Evolutionary conservation across 2,888 invertebrate genomes (phyloP).

Genomic region (Emmelina monodactyla): DNA sequence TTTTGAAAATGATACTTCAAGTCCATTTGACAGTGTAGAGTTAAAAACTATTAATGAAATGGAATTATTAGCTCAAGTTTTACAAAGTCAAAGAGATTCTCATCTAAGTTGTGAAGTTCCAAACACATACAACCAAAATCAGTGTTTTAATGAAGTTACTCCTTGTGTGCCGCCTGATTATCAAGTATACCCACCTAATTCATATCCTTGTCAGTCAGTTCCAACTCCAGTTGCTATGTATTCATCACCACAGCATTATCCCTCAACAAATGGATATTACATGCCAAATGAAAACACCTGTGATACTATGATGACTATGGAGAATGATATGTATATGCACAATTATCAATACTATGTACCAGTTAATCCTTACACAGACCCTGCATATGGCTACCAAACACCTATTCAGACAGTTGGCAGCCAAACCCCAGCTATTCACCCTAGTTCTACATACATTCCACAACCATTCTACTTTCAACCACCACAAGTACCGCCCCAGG

Average conservation of each 20-base stretch:
- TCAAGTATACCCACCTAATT: slow-evolving; percentile 43
- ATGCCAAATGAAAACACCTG: slow-evolving; percentile 28
- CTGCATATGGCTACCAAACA: slow-evolving; percentile 27
- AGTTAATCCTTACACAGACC: slow-evolving; percentile 30
- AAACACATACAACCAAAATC: slow-evolving; percentile 25
- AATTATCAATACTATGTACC: slow-evolving; percentile 52
- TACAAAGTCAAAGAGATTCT: slow-evolving; percentile 51
- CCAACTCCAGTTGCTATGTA: slow-evolving; percentile 40
- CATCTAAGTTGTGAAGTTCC: slow-evolving; percentile 30
- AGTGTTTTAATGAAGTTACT: slow-evolving; percentile 25
- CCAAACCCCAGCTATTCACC: slow-evolving; percentile 24
- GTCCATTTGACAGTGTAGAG: slow-evolving; percentile 93
- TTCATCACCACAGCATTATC: slow-evolving; percentile 39
- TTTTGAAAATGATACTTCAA: slow-evolving; percentile 91
- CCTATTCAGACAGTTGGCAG: too few relatives aligned
- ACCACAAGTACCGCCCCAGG: slow-evolving; percentile 33
- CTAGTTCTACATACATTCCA: slow-evolving; percentile 37
- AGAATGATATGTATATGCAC: slow-evolving; percentile 32
- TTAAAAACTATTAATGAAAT: slow-evolving; percentile 92
- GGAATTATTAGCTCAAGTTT: slow-evolving; percentile 86
- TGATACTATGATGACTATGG: slow-evolving; percentile 22
- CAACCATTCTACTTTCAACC: slow-evolving; percentile 49
- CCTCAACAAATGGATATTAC: slow-evolving; percentile 42
- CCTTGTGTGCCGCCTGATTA: slow-evolving; percentile 45
- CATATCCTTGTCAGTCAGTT: too few relatives aligned